A percentile compares a stretch with the other conserved stretches of the same genome.
Evolutionary conservation across 2,888 invertebrate species (phyloP).

Genomic region (Drosophila kambysellisi): DNA sequence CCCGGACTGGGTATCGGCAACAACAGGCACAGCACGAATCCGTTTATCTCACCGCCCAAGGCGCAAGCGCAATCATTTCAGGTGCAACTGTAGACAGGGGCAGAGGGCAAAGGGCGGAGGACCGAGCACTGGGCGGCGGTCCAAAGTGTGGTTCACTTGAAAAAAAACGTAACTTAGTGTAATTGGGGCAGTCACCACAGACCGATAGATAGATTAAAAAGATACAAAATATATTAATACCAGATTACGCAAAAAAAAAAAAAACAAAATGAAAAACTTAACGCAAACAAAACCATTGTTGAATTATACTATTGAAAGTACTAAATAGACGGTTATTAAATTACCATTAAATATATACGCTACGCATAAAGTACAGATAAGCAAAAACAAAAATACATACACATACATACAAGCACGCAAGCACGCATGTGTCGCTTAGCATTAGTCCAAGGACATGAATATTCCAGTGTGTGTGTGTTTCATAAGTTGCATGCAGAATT

Average conservation of each 20-base stretch:
- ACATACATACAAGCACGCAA: constrained; percentile 35
- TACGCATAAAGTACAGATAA: constrained; percentile 58
- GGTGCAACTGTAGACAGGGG: constrained; percentile 84
- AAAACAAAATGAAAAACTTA: constrained; percentile 55
- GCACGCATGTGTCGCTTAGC: constrained; percentile 9
- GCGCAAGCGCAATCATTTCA: constrained; percentile 85
- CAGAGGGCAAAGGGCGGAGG: not conserved
- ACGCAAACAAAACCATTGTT: constrained; percentile 70
- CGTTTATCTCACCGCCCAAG: constrained; percentile 85
- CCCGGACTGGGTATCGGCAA: constrained; percentile 28
- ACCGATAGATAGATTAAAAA: constrained; percentile 39
- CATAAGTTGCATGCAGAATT: constrained; percentile 45
- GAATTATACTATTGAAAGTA: constrained; percentile 52
- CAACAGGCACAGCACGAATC: constrained; percentile 84
- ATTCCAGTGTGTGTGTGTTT: constrained; percentile 15
- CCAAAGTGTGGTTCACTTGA: constrained; percentile 81
- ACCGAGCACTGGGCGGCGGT: constrained; percentile 44
- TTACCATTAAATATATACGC: constrained; percentile 33
- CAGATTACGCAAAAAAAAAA: constrained; percentile 47
- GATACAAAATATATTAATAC: constrained; percentile 28
- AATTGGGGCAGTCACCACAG: constrained; percentile 57
- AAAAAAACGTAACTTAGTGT: constrained; percentile 70
- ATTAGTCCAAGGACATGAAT: constrained; percentile 7
- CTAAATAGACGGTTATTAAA: constrained; percentile 29
- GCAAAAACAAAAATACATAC: constrained; percentile 21